A percentile compares a stretch with the other conserved stretches of the same genome.
These are phyloP conservation scores for Galerucella pusilla DNA, from an alignment of 2,888 invertebrate species.

Conservation along the genomic window DNA sequence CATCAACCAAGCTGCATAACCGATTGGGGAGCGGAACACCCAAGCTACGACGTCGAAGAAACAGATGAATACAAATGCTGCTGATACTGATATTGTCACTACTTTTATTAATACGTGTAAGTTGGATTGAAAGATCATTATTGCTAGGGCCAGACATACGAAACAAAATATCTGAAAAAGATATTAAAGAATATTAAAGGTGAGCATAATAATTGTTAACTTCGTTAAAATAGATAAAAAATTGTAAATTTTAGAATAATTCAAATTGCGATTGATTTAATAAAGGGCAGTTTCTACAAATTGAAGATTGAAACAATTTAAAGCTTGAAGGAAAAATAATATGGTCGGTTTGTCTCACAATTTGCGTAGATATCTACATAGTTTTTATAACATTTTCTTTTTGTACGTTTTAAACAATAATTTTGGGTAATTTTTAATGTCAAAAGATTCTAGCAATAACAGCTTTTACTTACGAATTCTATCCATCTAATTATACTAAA, in stretches of 20 bases:
- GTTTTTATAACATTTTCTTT: not conserved
- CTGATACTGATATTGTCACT: slow-evolving; percentile 5
- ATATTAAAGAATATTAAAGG: not conserved
- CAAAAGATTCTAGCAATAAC: not conserved
- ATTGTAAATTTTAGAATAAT: too few relatives aligned
- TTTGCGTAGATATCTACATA: too few relatives aligned
- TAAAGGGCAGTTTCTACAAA: too few relatives aligned
- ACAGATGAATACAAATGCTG: not conserved
- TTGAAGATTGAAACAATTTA: too few relatives aligned
- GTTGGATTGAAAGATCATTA: not conserved
- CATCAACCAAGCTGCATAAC: slow-evolving; percentile 21
- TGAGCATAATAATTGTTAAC: too few relatives aligned
- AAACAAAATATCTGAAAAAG: slow-evolving; percentile 19
- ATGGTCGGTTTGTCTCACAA: too few relatives aligned
- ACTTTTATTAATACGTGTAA: slow-evolving; percentile 15
- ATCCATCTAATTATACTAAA: slow-evolving; percentile 17
- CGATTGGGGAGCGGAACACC: not conserved
- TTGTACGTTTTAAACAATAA: not conserved
- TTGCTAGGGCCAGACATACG: slow-evolving; percentile 10
- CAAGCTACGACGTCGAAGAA: slow-evolving; percentile 17
- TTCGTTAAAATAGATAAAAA: too few relatives aligned
- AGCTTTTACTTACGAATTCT: slow-evolving; percentile 12
- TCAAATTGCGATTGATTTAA: too few relatives aligned
- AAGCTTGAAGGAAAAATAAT: too few relatives aligned
- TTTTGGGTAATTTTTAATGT: not conserved